These are phyloP conservation scores for Eulithis prunata DNA, from an alignment of 2,888 invertebrate species.

Conservation along the genomic window DNA sequence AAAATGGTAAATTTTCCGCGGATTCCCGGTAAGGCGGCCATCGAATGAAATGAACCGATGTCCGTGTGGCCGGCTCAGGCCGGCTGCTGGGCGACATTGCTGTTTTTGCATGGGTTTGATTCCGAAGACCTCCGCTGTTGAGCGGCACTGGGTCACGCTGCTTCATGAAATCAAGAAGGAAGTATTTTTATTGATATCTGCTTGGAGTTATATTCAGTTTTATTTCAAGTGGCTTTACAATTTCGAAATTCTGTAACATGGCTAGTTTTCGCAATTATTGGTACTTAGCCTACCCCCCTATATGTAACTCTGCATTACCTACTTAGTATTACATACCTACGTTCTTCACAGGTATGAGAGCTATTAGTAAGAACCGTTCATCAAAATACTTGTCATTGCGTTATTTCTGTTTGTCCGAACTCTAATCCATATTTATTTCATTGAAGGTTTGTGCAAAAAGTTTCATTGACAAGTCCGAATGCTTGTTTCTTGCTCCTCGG, in stretches of 20 bases:
- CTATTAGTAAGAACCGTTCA: constrained; percentile 9
- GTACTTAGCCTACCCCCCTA: too few species aligned
- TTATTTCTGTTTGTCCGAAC: constrained; percentile 15
- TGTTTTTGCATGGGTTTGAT: constrained; percentile 49
- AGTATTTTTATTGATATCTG: constrained; percentile 1
- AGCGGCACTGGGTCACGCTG: constrained; percentile 36
- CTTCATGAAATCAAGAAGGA: neutral
- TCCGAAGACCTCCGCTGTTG: constrained; percentile 45
- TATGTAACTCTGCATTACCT: too few species aligned
- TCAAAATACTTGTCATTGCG: constrained; percentile 19
- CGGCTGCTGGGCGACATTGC: constrained; percentile 30
- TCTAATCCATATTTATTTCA: constrained; percentile 27
- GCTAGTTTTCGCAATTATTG: too few species aligned
- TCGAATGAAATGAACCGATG: constrained; percentile 42
- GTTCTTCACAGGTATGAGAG: neutral
- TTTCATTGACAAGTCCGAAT: constrained; percentile 27
- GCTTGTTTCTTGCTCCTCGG: constrained; percentile 15
- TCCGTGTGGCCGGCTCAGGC: constrained; percentile 35
- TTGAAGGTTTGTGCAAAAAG: constrained; percentile 29
- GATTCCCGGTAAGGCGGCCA: constrained; percentile 44
- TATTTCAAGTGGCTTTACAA: neutral
- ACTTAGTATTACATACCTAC: too few species aligned
- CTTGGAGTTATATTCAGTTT: neutral
- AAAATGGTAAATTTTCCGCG: constrained; percentile 49
- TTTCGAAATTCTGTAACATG: neutral